phyloP scores from a whole-genome alignment of 2,888 invertebrate species.

The Heliconius aoede region DNA sequence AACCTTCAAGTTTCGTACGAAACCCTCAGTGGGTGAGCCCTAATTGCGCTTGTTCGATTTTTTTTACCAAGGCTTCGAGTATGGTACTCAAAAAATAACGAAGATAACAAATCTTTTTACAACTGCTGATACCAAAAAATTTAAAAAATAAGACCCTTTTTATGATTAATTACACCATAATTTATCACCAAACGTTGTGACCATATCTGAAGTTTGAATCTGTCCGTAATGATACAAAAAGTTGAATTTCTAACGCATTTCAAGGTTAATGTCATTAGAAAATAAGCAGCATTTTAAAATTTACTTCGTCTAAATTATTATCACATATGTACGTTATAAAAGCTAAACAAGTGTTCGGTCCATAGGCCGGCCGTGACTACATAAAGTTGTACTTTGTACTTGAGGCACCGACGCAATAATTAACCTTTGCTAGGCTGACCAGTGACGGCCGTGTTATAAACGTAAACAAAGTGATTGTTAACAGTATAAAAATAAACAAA shows the following conservation, averaged over 20 bases:
- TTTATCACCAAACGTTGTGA: constrained; percentile 3
- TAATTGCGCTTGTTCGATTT: too few species aligned
- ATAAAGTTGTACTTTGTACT: constrained; percentile 26
- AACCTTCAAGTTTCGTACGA: too few species aligned
- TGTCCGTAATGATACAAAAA: neutral
- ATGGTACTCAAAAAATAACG: too few species aligned
- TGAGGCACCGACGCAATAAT: constrained; percentile 25
- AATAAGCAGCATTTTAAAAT: too few species aligned
- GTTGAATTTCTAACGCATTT: neutral
- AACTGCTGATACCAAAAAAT: too few species aligned
- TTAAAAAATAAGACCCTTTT: neutral
- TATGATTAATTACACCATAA: neutral
- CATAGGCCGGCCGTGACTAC: constrained; percentile 16
- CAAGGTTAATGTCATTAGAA: too few species aligned
- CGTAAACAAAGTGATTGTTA: constrained; percentile 2
- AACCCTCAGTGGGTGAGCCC: too few species aligned
- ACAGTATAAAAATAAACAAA: neutral
- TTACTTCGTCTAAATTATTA: neutral
- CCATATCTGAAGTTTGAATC: constrained; percentile 1
- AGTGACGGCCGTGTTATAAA: neutral
- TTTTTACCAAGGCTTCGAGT: too few species aligned
- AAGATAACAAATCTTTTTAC: too few species aligned
- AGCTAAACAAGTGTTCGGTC: neutral
- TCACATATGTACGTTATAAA: neutral
- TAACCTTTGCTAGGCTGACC: constrained; percentile 20